phyloP scores from a whole-genome alignment of 2,797 vertebrate species.

The Neopelma chrysocephalum region DNA sequence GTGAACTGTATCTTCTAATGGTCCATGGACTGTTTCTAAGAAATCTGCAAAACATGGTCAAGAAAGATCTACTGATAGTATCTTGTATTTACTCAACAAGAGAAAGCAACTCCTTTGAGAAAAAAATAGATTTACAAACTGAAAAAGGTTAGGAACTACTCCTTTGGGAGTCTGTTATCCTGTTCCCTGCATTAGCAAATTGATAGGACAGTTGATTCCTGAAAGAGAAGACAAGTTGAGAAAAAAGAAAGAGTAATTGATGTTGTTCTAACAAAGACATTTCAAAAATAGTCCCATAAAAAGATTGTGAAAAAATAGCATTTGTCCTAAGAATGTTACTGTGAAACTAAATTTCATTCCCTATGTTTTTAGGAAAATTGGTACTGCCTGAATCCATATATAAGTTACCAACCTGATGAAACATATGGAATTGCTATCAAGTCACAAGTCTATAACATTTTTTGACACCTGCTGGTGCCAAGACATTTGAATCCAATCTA shows the following conservation, averaged over 20 bases:
- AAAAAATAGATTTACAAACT: neutral
- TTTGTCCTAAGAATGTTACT: neutral
- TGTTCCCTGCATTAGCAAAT: neutral
- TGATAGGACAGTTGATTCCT: neutral
- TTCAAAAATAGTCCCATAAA: neutral
- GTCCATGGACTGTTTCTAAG: neutral
- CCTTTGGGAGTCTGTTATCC: neutral
- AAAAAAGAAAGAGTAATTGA: neutral
- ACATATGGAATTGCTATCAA: neutral
- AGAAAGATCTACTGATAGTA: neutral
- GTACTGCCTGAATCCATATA: neutral
- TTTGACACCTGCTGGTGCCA: neutral
- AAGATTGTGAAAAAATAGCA: neutral
- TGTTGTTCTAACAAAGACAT: neutral
- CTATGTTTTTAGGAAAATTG: neutral
- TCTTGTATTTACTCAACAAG: neutral
- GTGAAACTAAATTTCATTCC: neutral
- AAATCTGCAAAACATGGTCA: neutral
- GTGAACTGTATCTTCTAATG: neutral
- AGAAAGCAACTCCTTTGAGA: neutral
- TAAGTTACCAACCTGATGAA: neutral
- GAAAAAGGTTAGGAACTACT: neutral
- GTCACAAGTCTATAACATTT: neutral
- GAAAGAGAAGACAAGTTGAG: neutral
- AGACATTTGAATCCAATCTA: neutral